Conservation (phyloP, 2,888 invertebrate genomes). For the Agrypnus murinus region DNA sequence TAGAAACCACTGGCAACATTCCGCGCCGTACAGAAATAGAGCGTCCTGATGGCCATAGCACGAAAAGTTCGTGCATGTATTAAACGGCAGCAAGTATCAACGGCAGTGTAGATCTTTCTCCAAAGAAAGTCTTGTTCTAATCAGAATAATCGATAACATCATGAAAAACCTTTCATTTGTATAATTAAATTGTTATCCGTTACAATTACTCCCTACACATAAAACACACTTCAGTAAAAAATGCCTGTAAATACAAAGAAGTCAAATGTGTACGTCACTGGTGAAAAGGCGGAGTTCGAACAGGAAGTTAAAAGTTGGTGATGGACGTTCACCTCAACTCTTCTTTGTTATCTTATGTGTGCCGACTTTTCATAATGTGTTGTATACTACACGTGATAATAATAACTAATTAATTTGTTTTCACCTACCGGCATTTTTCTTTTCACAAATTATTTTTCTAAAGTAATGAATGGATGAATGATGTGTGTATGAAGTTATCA, state of each 20-base stretch:
- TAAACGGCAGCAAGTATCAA: no score
- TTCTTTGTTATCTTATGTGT: constrained; percentile 36
- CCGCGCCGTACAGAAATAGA: constrained; percentile 56
- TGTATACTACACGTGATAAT: background rate
- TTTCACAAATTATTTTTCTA: no score
- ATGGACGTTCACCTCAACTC: constrained; percentile 45
- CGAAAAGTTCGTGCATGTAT: constrained; percentile 41
- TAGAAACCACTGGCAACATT: constrained; percentile 51
- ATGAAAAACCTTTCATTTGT: no score
- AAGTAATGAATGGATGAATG: no score
- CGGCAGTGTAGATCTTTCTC: constrained; percentile 15
- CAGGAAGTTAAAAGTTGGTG: constrained; percentile 38
- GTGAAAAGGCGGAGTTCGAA: constrained; percentile 25
- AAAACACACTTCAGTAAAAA: no score
- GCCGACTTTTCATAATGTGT: constrained; percentile 32
- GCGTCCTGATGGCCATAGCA: constrained; percentile 38
- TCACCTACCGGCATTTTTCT: no score
- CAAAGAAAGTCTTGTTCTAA: no score
- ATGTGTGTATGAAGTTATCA: no score
- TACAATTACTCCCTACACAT: no score
- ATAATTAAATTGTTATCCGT: no score
- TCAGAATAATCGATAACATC: no score
- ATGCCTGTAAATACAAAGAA: no score
- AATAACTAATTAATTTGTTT: background rate
- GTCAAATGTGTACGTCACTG: constrained; percentile 25